Base-by-base conservation (phyloP, 2,113 vertebrate species). In the Eretmochelys imbricata region DNA sequence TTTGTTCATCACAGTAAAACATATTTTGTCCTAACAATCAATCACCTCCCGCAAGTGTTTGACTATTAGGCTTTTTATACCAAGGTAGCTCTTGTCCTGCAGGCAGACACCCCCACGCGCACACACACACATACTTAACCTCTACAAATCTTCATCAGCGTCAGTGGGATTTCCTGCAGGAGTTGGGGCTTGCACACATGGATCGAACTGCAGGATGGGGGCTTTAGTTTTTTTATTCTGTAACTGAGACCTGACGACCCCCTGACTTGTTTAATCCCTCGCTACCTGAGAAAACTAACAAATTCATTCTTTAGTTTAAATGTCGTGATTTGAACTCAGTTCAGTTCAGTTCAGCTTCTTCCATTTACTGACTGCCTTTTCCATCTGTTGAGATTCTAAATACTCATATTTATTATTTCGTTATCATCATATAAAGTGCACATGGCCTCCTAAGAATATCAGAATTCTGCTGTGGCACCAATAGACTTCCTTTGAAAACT, bases 261-360 rank as follows among this genome's bases (percentile, higher is more conserved):
- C 0, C 76, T 59, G 38, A 2, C 54, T 83, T n/a, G 1, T 92
- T 94, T 89, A 79, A 81, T 3, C 83, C 51, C 59, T 87, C 14
- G 0, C 76, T 79, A 2, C 75, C 88, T 42, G 76, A 95, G 51
- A 88, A 92, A 92, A 93, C 19, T 93, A 92, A 86, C 54, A 88
- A 84, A 75, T 90, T 94, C 92, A 92, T 92, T 92, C 81, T 88
- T 65, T 51, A 27, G 62, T 80, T 92, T 88, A 72, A 92, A 31
- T 50, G 78, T 55, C 2, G 12, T 25, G 38, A 84, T 91, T 93
- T 94, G 84, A 83, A 72, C 90, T 48, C 0, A 76, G 57, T 35
- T 90, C 93, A 13, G 0, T 89, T 48, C 0, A 76, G 57, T 35
- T 90, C 93, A 13, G 0, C 10, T 92, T 80, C 75, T 92, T 78